A percentile compares a stretch with the other conserved stretches of the same genome.
Evolutionary conservation across 2,797 vertebrate species (phyloP).

Genomic region (Adrianichthys oophorus): DNA sequence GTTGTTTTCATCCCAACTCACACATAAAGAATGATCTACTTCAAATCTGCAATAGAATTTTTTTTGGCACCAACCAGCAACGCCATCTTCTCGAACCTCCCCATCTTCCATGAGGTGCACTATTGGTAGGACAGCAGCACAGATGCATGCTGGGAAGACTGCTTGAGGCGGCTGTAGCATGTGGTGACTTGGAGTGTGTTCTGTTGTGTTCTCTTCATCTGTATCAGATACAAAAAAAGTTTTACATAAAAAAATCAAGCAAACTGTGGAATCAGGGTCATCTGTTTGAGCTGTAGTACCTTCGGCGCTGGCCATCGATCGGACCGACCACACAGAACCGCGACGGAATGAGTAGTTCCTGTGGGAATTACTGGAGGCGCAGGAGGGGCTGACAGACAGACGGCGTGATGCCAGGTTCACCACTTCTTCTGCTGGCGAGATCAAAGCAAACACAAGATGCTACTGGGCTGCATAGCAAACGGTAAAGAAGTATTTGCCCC

Average conservation of each 20-base stretch:
- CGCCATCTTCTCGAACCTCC: slow-evolving; percentile 95
- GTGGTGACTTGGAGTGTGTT: slow-evolving; percentile 96
- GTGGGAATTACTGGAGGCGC: slow-evolving; percentile 96
- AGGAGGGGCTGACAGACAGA: slow-evolving; percentile 96
- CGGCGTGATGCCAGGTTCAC: slow-evolving; percentile 95
- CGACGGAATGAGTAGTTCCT: slow-evolving; percentile 97
- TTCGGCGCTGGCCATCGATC: slow-evolving; percentile 93
- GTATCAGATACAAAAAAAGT: background rate
- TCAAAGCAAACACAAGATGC: slow-evolving; percentile 34
- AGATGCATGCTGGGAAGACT: slow-evolving; percentile 98
- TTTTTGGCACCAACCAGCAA: slow-evolving; percentile 82
- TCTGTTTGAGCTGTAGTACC: slow-evolving; percentile 68
- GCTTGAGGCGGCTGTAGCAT: slow-evolving; percentile 95
- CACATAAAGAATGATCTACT: background rate
- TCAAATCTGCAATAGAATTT: background rate
- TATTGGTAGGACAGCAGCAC: slow-evolving; percentile 95
- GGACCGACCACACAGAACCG: slow-evolving; percentile 95
- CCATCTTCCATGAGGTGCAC: slow-evolving; percentile 99
- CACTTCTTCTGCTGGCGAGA: slow-evolving; percentile 96
- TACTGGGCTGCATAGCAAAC: slow-evolving; percentile 17
- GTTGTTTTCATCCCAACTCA: background rate
- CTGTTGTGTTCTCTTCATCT: slow-evolving; percentile 96
- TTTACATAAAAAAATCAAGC: no score
- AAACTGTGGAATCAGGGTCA: background rate
- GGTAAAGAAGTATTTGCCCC: no score